Evolutionary conservation across 2,888 invertebrate genomes (phyloP).

Genomic region (Macrophya alboannulata): DNA sequence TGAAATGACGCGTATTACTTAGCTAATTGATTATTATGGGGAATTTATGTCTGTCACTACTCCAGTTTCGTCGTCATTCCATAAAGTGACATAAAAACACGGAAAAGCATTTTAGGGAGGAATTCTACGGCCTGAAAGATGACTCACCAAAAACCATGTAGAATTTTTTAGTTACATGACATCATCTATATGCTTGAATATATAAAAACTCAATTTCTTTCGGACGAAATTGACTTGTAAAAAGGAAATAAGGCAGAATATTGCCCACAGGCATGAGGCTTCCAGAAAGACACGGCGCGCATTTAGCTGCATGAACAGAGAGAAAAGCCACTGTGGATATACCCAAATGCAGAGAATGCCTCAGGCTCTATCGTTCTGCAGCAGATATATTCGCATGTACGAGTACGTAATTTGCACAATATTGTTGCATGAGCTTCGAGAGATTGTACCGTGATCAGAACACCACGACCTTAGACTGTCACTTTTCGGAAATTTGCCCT

Average conservation of each 20-base stretch:
- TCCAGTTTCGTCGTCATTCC: neutral
- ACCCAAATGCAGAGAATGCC: neutral
- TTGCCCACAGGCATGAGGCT: neutral
- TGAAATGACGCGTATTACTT: neutral
- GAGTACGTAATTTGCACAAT: too few species aligned
- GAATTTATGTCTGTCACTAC: neutral
- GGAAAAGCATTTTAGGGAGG: neutral
- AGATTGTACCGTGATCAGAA: too few species aligned
- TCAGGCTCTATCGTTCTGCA: neutral
- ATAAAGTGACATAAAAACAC: neutral
- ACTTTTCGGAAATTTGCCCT: too few species aligned
- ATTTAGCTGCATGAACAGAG: neutral
- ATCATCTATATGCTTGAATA: neutral
- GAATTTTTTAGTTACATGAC: neutral
- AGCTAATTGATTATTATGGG: conserved; percentile 2
- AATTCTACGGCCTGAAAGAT: neutral
- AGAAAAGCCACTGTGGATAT: neutral
- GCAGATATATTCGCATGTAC: too few species aligned
- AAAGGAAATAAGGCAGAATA: neutral
- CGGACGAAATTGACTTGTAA: neutral
- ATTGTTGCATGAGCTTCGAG: too few species aligned
- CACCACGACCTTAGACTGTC: too few species aligned
- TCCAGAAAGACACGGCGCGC: neutral
- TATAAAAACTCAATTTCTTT: neutral
- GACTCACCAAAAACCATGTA: neutral